These are phyloP conservation scores for Magallana angulata DNA, from an alignment of 1,140 invertebrate species.

Conservation along the genomic window DNA sequence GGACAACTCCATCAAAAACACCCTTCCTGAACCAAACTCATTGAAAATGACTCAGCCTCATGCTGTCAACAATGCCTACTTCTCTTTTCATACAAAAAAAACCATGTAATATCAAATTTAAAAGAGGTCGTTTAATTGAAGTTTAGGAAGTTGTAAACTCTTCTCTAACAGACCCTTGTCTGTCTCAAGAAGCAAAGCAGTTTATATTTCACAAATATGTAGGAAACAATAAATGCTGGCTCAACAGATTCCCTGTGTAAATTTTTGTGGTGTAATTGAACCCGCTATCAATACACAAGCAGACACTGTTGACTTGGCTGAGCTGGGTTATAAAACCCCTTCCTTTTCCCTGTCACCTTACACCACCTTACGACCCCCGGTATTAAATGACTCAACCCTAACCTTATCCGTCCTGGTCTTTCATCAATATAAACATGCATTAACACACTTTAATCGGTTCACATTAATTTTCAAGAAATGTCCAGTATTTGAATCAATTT, in stretches of 20 bases:
- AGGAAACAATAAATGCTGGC: not conserved
- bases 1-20: not conserved
- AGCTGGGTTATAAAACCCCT: not conserved
- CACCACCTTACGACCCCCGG: not conserved
- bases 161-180: too few species aligned
- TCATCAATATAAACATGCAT: not conserved
- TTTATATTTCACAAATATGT: too few species aligned
- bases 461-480: not conserved
- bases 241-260: not conserved
- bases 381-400: constrained; percentile 8
- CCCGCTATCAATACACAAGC: not conserved
- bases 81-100: not conserved
- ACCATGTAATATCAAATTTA: too few species aligned
- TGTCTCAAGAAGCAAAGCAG: too few species aligned
- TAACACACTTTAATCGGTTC: not conserved
- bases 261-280: not conserved
- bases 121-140: too few species aligned
- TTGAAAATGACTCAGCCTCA: not conserved
- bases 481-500: not conserved
- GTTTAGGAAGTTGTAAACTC: too few species aligned
- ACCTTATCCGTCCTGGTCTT: not conserved
- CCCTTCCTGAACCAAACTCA: not conserved
- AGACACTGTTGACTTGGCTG: constrained; percentile 5
- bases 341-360: not conserved
- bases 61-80: not conserved